phyloP scores from a whole-genome alignment of 2,888 invertebrate genomes.

The Caprella mutica region DNA sequence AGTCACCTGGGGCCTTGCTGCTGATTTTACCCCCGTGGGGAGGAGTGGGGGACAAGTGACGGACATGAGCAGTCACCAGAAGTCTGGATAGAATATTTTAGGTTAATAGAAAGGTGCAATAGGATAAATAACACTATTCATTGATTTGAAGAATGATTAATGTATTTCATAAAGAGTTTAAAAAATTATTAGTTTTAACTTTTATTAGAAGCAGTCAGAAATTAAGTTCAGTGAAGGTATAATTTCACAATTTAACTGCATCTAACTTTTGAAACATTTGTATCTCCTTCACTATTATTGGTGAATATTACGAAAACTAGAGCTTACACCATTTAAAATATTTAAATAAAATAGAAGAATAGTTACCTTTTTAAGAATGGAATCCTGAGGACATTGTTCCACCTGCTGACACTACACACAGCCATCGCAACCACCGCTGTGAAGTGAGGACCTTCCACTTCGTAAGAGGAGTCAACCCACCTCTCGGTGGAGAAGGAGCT shows the following conservation, averaged over 20 bases:
- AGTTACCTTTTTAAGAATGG: conserved; percentile 61
- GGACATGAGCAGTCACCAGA: conserved; percentile 63
- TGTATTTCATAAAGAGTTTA: too few relatives aligned
- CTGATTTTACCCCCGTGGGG: conserved; percentile 44
- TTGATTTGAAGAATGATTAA: too few relatives aligned
- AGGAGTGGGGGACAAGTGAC: conserved; percentile 55
- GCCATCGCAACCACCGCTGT: conserved; percentile 69
- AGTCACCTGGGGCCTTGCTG: conserved; percentile 52
- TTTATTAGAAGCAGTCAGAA: neutral
- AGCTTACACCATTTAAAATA: too few relatives aligned
- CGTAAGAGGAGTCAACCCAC: conserved; percentile 66
- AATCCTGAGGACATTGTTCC: conserved; percentile 50
- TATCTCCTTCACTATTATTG: too few relatives aligned
- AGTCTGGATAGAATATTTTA: too few relatives aligned
- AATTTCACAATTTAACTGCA: too few relatives aligned
- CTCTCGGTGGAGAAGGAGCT: conserved; percentile 42
- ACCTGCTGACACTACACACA: conserved; percentile 62
- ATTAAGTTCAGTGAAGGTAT: neutral
- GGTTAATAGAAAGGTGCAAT: too few relatives aligned
- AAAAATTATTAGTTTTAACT: too few relatives aligned
- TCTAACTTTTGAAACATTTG: too few relatives aligned
- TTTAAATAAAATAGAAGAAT: too few relatives aligned
- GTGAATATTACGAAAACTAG: too few relatives aligned
- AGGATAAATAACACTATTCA: too few relatives aligned
- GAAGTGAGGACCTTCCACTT: conserved; percentile 85